phyloP scores from a whole-genome alignment of 2,888 invertebrate genomes.

The Epinotia ramella region DNA sequence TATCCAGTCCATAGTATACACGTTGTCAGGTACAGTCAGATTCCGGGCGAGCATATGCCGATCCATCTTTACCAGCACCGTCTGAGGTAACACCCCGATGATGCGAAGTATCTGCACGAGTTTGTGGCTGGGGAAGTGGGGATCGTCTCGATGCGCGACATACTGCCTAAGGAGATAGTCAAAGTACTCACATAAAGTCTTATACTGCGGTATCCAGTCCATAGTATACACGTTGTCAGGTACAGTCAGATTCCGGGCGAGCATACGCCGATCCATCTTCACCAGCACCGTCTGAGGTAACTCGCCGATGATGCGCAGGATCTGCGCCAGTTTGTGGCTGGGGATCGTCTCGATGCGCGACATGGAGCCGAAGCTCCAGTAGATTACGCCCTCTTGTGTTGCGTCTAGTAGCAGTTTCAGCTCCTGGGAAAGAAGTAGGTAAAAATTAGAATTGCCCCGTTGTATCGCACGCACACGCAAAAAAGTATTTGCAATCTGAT shows the following conservation, averaged over 20 bases:
- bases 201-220: conserved; percentile 84
- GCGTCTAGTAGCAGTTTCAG: conserved; percentile 75
- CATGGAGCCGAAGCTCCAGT: conserved; percentile 86
- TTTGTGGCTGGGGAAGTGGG: too few relatives aligned
- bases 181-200: conserved; percentile 78
- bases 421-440: conserved; percentile 60
- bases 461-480: too few relatives aligned
- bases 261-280: conserved; percentile 79
- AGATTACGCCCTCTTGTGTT: conserved; percentile 81
- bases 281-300: conserved; percentile 83
- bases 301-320: conserved; percentile 80
- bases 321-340: conserved; percentile 70
- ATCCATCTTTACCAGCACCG: conserved; percentile 76
- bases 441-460: background rate
- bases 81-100: too few relatives aligned
- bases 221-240: conserved; percentile 80
- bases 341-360: conserved; percentile 84
- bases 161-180: background rate
- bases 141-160: conserved; percentile 79
- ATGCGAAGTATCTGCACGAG: too few relatives aligned
- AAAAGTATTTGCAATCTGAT: too few relatives aligned
- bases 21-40: conserved; percentile 78
- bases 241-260: conserved; percentile 76
- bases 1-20: conserved; percentile 82
- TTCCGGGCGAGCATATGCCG: conserved; percentile 75